A percentile compares a stretch with the other conserved stretches of the same genome.
These are phyloP conservation scores for Anaspis maculata DNA, from an alignment of 2,888 invertebrate species.

Conservation along the genomic window DNA sequence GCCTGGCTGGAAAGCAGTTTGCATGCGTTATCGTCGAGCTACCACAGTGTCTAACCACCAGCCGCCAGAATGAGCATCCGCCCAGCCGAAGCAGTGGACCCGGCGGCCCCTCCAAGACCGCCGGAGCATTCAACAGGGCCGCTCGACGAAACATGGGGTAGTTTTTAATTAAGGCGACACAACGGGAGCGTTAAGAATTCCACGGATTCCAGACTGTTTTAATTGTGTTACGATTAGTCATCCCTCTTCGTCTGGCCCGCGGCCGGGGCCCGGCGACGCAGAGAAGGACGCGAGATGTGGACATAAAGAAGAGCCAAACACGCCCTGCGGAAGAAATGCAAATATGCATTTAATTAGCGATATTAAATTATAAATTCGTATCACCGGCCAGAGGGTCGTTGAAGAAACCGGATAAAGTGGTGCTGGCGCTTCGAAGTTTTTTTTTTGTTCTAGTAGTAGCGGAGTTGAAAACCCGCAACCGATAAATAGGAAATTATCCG, in stretches of 20 bases:
- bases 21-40: constrained; percentile 36
- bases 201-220: constrained; percentile 37
- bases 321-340: constrained; percentile 36
- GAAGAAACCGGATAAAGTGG: no score
- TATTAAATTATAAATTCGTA: constrained; percentile 41
- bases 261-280: constrained; percentile 10
- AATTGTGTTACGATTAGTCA: constrained; percentile 37
- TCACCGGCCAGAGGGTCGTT: constrained; percentile 23
- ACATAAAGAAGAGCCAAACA: constrained; percentile 27
- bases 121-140: constrained; percentile 20
- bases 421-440: no score
- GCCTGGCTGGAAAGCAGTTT: no score
- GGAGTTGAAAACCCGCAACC: no score
- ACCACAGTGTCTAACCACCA: constrained; percentile 40
- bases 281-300: constrained; percentile 5
- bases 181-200: constrained; percentile 42
- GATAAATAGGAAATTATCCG: no score
- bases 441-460: no score
- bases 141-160: constrained; percentile 32
- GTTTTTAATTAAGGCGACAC: constrained; percentile 44
- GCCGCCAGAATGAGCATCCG: constrained; percentile 33
- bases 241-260: constrained; percentile 21
- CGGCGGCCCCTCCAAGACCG: constrained; percentile 16
- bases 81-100: constrained; percentile 14
- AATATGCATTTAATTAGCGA: constrained; percentile 40